phyloP scores from a whole-genome alignment of 2,888 invertebrate genomes.

The Linyphia triangularis region DNA sequence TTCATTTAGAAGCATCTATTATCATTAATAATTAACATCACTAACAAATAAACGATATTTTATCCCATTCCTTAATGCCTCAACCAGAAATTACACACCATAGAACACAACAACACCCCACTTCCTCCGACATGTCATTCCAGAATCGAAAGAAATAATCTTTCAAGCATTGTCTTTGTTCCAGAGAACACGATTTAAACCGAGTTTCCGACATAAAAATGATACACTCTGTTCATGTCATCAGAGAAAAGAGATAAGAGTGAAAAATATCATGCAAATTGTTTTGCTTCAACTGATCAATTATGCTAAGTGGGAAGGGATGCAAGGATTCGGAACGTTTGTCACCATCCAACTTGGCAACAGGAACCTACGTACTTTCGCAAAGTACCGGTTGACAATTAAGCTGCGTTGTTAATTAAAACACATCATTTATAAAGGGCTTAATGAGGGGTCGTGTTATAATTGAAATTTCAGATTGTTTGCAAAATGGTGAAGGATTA shows the following conservation, averaged over 20 bases:
- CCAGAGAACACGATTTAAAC: neutral
- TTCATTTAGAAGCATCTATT: too few species aligned
- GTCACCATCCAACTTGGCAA: slow-evolving; percentile 14
- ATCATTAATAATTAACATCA: too few species aligned
- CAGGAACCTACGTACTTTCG: slow-evolving; percentile 23
- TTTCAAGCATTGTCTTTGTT: slow-evolving; percentile 18
- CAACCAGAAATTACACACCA: neutral
- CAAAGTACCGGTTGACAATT: slow-evolving; percentile 45
- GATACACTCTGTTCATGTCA: neutral
- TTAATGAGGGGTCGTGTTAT: slow-evolving; percentile 6
- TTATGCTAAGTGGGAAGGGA: slow-evolving; percentile 35
- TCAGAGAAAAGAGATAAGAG: slow-evolving; percentile 11
- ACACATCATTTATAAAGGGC: slow-evolving; percentile 22
- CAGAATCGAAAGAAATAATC: neutral
- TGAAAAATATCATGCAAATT: slow-evolving; percentile 33
- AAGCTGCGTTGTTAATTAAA: slow-evolving; percentile 51
- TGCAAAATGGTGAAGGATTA: neutral
- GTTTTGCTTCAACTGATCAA: slow-evolving; percentile 46
- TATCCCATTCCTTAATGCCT: neutral
- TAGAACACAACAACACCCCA: slow-evolving; percentile 7
- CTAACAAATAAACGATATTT: neutral
- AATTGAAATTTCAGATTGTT: slow-evolving; percentile 5
- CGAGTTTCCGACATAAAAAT: slow-evolving; percentile 21
- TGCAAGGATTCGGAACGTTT: slow-evolving; percentile 28
- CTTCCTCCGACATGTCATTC: slow-evolving; percentile 21